Conservation (phyloP, 2,113 vertebrate species). For the Pseudorhombus dupliciocellatus region DNA sequence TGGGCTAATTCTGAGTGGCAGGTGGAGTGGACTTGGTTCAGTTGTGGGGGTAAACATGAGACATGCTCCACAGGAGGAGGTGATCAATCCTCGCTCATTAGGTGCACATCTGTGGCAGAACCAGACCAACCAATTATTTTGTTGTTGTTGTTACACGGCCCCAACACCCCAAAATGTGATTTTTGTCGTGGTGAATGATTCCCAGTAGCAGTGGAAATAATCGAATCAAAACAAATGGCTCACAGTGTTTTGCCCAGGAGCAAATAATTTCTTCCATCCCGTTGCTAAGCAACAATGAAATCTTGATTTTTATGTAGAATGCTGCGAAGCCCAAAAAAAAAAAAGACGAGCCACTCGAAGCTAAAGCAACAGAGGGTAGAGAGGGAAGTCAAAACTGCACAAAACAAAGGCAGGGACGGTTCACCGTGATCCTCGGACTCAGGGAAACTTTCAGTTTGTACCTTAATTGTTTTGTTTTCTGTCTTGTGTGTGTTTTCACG, state of each 20-base stretch:
- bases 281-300: constrained; percentile 80
- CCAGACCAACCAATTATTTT: background rate
- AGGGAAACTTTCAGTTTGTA: background rate
- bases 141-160: background rate
- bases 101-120: background rate
- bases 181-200: constrained; percentile 1
- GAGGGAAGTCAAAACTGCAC: constrained; percentile 12
- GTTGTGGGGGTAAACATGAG: constrained; percentile 21
- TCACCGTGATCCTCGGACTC: background rate
- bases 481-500: background rate
- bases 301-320: constrained; percentile 55
- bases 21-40: background rate
- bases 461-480: background rate
- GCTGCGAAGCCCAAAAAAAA: constrained; percentile 47
- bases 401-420: background rate
- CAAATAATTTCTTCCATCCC: constrained; percentile 51
- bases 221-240: constrained; percentile 64
- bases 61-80: constrained; percentile 10
- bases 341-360: constrained; percentile 32
- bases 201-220: constrained; percentile 35
- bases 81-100: background rate
- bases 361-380: constrained; percentile 23
- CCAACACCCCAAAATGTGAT: constrained; percentile 2
- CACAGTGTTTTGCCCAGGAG: constrained; percentile 46
- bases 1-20: constrained; percentile 34